Percentiles rank a stretch among this genome's conserved stretches.
Evolutionary conservation across 2,113 vertebrate species (phyloP).

Genomic region (Alethe diademata): DNA sequence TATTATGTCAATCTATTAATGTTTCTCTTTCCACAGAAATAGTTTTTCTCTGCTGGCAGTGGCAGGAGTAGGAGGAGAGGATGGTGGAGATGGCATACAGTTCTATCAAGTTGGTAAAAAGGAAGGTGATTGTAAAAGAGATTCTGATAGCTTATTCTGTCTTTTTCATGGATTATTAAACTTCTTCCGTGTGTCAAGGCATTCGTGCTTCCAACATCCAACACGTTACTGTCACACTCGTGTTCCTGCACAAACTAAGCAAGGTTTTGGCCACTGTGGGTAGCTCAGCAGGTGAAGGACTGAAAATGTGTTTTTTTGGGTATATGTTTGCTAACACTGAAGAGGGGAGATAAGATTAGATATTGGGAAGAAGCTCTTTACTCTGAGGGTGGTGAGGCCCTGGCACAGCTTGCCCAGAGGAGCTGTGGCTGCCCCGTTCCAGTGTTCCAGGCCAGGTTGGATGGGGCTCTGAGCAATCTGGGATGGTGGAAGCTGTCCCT

Average conservation of each 20-base stretch:
- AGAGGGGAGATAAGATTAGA: neutral
- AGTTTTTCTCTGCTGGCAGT: neutral
- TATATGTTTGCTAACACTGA: neutral
- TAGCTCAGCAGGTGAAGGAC: neutral
- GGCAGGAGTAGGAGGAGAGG: neutral
- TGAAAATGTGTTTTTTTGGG: rapidly evolving
- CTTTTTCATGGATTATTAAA: neutral
- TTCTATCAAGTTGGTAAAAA: neutral
- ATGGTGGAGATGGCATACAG: neutral
- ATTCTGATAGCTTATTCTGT: neutral
- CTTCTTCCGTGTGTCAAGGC: neutral
- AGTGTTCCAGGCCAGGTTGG: neutral
- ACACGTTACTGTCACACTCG: rapidly evolving
- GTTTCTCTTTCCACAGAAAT: neutral
- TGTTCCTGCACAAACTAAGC: neutral
- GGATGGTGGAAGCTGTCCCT: neutral
- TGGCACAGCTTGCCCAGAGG: neutral
- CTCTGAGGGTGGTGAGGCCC: neutral
- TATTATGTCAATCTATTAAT: neutral
- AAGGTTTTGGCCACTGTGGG: neutral
- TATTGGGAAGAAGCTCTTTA: neutral
- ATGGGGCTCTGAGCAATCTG: neutral
- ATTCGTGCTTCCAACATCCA: rapidly evolving
- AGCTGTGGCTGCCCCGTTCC: neutral
- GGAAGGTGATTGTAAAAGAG: neutral